Percentiles rank a stretch among this genome's conserved stretches.
These are phyloP conservation scores for Pituophis catenifer DNA, from an alignment of 2,113 vertebrate species.

Conservation along the genomic window DNA sequence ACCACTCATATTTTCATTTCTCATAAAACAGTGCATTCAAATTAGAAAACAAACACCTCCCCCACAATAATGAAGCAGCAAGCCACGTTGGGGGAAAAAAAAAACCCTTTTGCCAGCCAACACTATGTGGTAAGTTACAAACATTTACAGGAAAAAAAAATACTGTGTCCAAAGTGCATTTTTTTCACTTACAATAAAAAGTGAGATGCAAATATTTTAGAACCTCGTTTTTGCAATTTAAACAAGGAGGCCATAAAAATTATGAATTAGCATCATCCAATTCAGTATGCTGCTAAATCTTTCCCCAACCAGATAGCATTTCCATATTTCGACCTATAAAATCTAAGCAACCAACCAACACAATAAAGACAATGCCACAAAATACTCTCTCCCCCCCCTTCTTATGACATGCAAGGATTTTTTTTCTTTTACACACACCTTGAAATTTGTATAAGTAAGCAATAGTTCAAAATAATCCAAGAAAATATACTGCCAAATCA, in stretches of 20 bases:
- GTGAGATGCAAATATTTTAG: slow-evolving; percentile 16
- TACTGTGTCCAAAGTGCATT: neutral
- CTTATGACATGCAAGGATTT: slow-evolving; percentile 19
- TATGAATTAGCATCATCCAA: slow-evolving; percentile 1
- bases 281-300: slow-evolving; percentile 33
- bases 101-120: neutral
- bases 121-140: neutral
- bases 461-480: slow-evolving; percentile 32
- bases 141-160: neutral
- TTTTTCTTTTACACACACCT: slow-evolving; percentile 7
- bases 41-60: neutral
- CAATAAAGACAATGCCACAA: neutral
- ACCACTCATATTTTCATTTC: neutral
- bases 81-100: neutral
- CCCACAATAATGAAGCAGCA: neutral
- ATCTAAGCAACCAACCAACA: neutral
- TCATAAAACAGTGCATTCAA: neutral
- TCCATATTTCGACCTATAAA: slow-evolving; percentile 9
- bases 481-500: slow-evolving; percentile 37
- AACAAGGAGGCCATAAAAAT: slow-evolving; percentile 29
- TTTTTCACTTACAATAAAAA: slow-evolving; percentile 27
- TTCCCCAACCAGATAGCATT: slow-evolving; percentile 13
- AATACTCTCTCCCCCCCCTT: neutral
- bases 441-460: slow-evolving; percentile 39
- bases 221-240: slow-evolving; percentile 1